Evolutionary conservation across 2,113 vertebrate genomes (phyloP).

Genomic region (Acrocephalus arundinaceus): DNA sequence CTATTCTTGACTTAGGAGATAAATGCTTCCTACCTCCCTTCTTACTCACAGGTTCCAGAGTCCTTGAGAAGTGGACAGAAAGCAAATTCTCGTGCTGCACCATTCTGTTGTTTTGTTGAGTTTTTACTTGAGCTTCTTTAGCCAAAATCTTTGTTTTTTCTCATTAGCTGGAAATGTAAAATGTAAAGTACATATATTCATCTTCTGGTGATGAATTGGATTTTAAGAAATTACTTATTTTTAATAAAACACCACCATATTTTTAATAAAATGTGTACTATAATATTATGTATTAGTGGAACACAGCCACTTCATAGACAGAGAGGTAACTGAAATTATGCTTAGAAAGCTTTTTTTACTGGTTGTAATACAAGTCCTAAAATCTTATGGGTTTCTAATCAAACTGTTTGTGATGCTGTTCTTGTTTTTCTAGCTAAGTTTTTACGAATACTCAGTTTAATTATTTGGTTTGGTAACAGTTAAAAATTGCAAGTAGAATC

Average conservation of each 20-base stretch:
- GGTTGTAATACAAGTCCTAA: not conserved
- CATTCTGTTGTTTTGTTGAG: not conserved
- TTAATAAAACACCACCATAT: not conserved
- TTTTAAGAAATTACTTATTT: not conserved
- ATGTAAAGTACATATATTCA: not conserved
- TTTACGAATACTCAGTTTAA: not conserved
- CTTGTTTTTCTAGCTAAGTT: not conserved
- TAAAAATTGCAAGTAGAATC: not conserved
- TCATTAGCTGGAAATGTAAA: not conserved
- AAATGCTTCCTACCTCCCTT: not conserved
- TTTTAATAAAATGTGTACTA: not conserved
- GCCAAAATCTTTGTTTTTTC: not conserved
- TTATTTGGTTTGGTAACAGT: not conserved
- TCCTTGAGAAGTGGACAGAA: not conserved
- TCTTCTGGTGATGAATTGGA: not conserved
- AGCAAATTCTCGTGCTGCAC: not conserved
- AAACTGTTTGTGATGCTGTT: not conserved
- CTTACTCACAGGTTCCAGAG: not conserved
- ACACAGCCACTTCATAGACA: not conserved
- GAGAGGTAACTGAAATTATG: not conserved
- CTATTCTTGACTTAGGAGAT: not conserved
- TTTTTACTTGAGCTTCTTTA: not conserved
- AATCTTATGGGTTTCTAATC: fast-evolving
- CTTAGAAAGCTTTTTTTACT: not conserved
- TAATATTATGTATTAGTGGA: not conserved